Evolutionary conservation across 2,797 vertebrate genomes (phyloP).

Genomic region (Bovichtus diacanthus): DNA sequence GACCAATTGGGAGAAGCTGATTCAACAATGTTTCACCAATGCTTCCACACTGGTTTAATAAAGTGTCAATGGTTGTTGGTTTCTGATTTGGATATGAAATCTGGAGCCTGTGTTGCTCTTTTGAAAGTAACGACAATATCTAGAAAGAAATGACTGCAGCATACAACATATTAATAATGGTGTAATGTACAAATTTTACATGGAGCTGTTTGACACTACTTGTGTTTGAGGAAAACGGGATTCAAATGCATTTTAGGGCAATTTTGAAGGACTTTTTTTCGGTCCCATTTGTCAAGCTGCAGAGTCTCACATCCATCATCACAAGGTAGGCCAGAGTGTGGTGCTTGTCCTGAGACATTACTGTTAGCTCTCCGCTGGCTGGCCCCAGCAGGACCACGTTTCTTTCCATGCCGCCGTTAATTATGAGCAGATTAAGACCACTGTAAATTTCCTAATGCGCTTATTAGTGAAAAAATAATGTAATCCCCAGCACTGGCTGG

Average conservation of each 20-base stretch:
- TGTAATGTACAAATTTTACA: background rate
- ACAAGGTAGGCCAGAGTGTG: conserved; percentile 40
- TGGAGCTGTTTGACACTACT: background rate
- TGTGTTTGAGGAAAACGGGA: background rate
- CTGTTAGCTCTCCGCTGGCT: conserved; percentile 73
- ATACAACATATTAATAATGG: background rate
- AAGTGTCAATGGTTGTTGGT: background rate
- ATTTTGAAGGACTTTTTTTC: background rate
- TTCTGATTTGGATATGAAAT: background rate
- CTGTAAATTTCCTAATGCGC: conserved; percentile 77
- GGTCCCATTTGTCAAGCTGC: background rate
- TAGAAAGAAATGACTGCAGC: background rate
- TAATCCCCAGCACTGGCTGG: conserved; percentile 67
- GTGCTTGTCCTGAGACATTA: conserved; percentile 56
- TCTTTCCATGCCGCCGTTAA: conserved; percentile 73
- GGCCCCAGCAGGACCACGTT: conserved; percentile 77
- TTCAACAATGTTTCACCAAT: conserved; percentile 15
- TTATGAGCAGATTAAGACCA: conserved; percentile 84
- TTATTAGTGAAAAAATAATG: conserved; percentile 72
- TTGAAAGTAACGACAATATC: background rate
- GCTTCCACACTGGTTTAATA: background rate
- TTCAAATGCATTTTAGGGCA: background rate
- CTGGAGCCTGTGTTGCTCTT: background rate
- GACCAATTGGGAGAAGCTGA: background rate
- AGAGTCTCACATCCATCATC: conserved; percentile 27